phyloP scores from a whole-genome alignment of 2,888 invertebrate species.

The Brachyptera putata region DNA sequence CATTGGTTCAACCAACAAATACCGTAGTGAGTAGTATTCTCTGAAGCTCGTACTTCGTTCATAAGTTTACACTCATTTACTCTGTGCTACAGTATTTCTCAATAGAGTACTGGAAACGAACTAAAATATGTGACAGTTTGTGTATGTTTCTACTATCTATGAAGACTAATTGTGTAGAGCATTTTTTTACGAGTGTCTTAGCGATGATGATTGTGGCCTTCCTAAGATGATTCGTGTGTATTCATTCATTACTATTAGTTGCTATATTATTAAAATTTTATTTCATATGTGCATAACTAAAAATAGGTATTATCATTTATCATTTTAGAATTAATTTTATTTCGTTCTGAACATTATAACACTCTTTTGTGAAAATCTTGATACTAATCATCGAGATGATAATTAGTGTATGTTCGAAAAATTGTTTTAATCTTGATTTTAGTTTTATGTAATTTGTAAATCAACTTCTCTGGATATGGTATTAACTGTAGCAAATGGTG shows the following conservation, averaged over 20 bases:
- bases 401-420: background rate
- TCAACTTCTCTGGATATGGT: background rate
- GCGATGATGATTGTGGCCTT: slow-evolving; percentile 16
- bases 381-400: background rate
- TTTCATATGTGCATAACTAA: background rate
- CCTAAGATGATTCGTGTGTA: slow-evolving; percentile 6
- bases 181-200: slow-evolving; percentile 12
- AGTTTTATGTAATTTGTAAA: background rate
- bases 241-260: background rate
- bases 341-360: background rate
- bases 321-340: background rate
- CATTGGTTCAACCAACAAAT: no score
- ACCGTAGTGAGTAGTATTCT: no score
- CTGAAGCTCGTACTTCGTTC: no score
- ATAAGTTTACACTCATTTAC: no score
- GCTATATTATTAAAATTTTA: background rate
- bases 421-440: slow-evolving; percentile 2
- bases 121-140: no score
- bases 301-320: background rate
- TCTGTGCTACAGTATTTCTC: no score
- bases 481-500: background rate
- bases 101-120: no score
- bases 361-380: slow-evolving; percentile 2
- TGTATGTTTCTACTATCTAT: no score
- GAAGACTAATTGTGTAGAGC: no score